phyloP scores from a whole-genome alignment of 2,113 vertebrate genomes.

The Shinisaurus crocodilurus region DNA sequence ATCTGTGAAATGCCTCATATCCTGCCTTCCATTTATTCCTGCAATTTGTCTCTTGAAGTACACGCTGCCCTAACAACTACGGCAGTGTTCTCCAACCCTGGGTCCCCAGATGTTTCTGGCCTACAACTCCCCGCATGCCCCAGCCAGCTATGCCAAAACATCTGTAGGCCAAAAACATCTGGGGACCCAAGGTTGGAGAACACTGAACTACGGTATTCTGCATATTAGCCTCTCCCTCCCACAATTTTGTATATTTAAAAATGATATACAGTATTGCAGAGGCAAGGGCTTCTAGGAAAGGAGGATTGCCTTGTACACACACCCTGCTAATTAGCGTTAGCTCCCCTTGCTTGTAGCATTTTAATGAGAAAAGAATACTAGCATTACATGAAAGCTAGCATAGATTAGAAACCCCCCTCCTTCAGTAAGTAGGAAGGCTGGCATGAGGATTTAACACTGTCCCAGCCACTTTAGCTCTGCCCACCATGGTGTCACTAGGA shows the following conservation, averaged over 20 bases:
- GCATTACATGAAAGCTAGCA: neutral
- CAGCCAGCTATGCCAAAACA: too few relatives aligned
- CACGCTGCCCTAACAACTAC: neutral
- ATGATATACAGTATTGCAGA: neutral
- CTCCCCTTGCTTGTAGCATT: neutral
- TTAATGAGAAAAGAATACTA: neutral
- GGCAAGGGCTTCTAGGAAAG: neutral
- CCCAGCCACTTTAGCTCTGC: neutral
- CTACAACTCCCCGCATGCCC: too few relatives aligned
- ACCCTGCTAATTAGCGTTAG: neutral
- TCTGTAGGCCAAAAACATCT: too few relatives aligned
- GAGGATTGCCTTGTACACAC: neutral
- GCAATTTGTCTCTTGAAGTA: neutral
- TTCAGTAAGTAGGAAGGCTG: neutral
- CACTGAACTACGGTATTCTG: neutral
- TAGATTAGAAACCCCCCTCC: neutral
- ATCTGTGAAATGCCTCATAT: neutral
- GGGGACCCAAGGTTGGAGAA: too few relatives aligned
- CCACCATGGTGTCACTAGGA: too few relatives aligned
- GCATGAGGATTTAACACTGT: neutral
- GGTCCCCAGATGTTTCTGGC: too few relatives aligned
- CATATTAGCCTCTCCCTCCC: neutral
- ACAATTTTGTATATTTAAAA: neutral
- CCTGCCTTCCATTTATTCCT: neutral
- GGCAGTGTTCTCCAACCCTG: too few relatives aligned